phyloP scores from a whole-genome alignment of 1,140 invertebrate species.

The Scaptodrosophila lebanonensis region DNA sequence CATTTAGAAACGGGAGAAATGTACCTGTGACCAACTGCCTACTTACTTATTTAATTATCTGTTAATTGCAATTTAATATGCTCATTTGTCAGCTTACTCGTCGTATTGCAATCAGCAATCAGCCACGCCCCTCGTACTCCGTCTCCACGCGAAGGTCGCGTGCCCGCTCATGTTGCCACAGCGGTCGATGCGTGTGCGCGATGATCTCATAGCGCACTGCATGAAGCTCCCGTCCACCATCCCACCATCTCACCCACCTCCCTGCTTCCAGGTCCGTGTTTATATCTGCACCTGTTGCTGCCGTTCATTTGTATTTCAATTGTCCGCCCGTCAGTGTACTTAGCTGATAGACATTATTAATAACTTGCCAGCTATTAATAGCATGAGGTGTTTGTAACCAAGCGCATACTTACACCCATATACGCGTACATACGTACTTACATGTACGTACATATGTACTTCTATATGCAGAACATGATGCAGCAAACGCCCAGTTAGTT shows the following conservation, averaged over 20 bases:
- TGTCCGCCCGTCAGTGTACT: conserved; percentile 32
- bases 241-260: too few species aligned
- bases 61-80: conserved; percentile 66
- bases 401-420: too few species aligned
- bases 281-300: conserved; percentile 56
- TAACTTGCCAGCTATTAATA: conserved; percentile 48
- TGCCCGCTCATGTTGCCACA: background rate
- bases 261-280: conserved; percentile 11
- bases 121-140: background rate
- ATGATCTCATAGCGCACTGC: conserved; percentile 54
- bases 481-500: too few species aligned
- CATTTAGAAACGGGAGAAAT: conserved; percentile 16
- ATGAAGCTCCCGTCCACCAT: too few species aligned
- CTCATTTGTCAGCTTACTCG: too few species aligned
- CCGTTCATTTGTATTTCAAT: conserved; percentile 58
- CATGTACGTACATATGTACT: too few species aligned
- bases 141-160: background rate
- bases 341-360: conserved; percentile 7
- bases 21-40: conserved; percentile 1
- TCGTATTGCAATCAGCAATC: too few species aligned
- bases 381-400: conserved; percentile 52
- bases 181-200: conserved; percentile 47
- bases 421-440: too few species aligned
- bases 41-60: conserved; percentile 46
- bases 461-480: too few species aligned